Base-by-base conservation (phyloP, 2,888 invertebrate species). In the Epiperipatus broadwayi region DNA sequence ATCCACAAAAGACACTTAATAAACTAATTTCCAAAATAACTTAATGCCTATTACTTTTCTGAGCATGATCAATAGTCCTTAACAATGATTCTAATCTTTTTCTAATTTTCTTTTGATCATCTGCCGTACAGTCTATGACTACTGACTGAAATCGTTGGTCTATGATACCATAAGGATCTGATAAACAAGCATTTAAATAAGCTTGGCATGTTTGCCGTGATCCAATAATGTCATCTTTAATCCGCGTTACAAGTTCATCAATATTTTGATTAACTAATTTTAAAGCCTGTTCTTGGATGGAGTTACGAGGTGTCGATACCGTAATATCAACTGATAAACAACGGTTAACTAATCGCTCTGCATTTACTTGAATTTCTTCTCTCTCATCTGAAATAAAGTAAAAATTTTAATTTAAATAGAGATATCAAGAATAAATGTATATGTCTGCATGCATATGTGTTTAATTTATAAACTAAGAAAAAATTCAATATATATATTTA, bases 31-130 rank as follows among this genome's bases (percentile, higher is more conserved):
- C n/a, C n/a, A n/a, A n/a, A n/a, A n/a, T n/a, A n/a, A n/a, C n/a
- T n/a, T n/a, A n/a, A n/a, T n/a, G n/a, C n/a, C n/a, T n/a, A n/a
- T n/a, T n/a, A n/a, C n/a, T n/a, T n/a, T n/a, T n/a, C 14, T 44
- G 43, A 48, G 49, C 50, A 30, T 46, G 45, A 14, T 49, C 34
- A 10, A 47, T n/a, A n/a, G n/a, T n/a, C n/a, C n/a, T n/a, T n/a
- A 35, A 35, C 37, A 37, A 35, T 16, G 37, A 41, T 45, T 37
- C 53, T 45, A 45, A 47, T 36, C 47, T 47, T 47, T 45, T 49
- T 32, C 52, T 46, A 35, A 46, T 49, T 34, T 52, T 49, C 50
- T 63, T 63, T 47, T 63, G 63, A 46, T 63, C 63, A 43, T 63
- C 61, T 5, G 56, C 54, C 4, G 60, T 56, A 47, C 61, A 60